Evolutionary conservation across 2,113 vertebrate genomes (phyloP).

Genomic region (Lophochroa leadbeateri): DNA sequence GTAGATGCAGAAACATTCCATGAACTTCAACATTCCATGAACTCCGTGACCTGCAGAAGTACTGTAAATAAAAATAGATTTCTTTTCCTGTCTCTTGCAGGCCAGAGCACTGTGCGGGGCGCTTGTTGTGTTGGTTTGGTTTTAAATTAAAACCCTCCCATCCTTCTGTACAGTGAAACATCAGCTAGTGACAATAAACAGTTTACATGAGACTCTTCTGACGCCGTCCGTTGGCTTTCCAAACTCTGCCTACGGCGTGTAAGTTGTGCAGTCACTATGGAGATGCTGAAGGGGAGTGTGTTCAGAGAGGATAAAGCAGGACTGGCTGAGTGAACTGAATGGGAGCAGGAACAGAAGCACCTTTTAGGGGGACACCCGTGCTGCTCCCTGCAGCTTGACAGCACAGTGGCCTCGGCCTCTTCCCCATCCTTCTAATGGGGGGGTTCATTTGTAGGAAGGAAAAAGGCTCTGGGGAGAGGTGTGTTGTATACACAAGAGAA

Average conservation of each 20-base stretch:
- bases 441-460: not conserved
- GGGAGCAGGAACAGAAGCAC: not conserved
- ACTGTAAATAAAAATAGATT: slow-evolving; percentile 25
- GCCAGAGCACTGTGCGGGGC: not conserved
- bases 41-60: slow-evolving; percentile 4
- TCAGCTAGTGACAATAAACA: not conserved
- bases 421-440: not conserved
- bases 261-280: not conserved
- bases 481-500: not conserved
- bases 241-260: not conserved
- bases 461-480: not conserved
- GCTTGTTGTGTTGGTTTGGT: not conserved
- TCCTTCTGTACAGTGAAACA: not conserved
- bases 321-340: not conserved
- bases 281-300: not conserved
- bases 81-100: not conserved
- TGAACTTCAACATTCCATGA: slow-evolving; percentile 18
- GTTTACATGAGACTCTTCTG: not conserved
- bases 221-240: not conserved
- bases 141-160: not conserved
- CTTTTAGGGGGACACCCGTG: not conserved
- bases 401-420: not conserved
- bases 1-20: not conserved
- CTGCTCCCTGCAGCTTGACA: not conserved
- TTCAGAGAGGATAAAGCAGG: not conserved